Evolutionary conservation across 2,888 invertebrate species (phyloP), one percentile per base, ranked within the genome.

Genomic region (Labia minor): DNA sequence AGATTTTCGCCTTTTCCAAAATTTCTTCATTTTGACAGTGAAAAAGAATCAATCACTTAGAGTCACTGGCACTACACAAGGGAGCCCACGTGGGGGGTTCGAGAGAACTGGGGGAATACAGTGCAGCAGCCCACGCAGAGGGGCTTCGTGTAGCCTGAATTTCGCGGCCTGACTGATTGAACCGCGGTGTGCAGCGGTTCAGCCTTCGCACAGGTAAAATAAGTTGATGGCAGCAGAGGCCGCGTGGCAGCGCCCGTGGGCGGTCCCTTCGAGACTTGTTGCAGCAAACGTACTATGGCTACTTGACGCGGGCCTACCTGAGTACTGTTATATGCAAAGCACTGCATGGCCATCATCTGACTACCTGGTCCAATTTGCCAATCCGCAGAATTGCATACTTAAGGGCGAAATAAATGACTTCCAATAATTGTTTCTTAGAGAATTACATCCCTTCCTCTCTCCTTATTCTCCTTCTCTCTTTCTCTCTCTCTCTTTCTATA

Each of bases 311-410:
- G 49, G 49, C 16, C 49, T 49, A n/a, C n/a, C 49, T 49, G 49
- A 49, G 49, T 49, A 49, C 49, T 49, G 49, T 49, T 49, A 49
- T 49, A 49, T 49, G 49, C 49, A 49, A 49, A 49, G 49, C 49
- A 16, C 4, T 6, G 49, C 49, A n/a, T 3, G 14, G 16, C 16
- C 2, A n/a, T 8, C 8, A 2, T 3, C 49, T n/a, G 49, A 16
- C 49, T 49, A 49, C 49, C 49, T 49, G 49, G 49, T 49, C 16
- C 49, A 49, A 49, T 49, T 49, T 49, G 49, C 49, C 49, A 49
- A 49, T 49, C 49, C 49, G 14, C 16, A 49, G 49, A 49, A 49
- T 49, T 26, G 26, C 26, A 26, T 8, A 6, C 49, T n/a, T n/a
- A 14, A 49, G 49, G 49, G 49, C 49, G 16, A 49, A 26, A 26